Evolutionary conservation across 53 echinoderm and acorn worm species (phyloP).

Genomic region (Pentamera pediparva): DNA sequence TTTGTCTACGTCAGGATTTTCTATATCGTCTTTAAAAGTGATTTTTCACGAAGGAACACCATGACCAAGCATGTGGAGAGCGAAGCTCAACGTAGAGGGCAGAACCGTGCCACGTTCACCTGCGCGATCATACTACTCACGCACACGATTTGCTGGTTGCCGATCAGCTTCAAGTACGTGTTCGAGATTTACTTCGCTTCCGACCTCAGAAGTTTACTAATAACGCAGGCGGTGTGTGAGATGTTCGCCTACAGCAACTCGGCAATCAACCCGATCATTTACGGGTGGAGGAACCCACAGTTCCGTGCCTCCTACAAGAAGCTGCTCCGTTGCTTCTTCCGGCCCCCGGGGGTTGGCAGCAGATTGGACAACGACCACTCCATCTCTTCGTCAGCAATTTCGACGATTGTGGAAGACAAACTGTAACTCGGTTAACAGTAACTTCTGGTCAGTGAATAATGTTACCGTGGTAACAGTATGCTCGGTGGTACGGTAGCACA

Average conservation of each 20-base stretch:
- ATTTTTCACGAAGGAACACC: neutral
- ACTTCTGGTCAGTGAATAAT: no score
- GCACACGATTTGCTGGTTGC: neutral
- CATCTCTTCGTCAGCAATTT: no score
- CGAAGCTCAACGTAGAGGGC: neutral
- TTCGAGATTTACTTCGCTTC: neutral
- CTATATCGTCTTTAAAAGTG: neutral
- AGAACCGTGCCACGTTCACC: neutral
- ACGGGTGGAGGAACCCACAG: neutral
- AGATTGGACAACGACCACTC: no score
- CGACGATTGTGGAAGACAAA: no score
- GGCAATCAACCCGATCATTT: constrained; percentile 1
- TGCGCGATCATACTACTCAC: neutral
- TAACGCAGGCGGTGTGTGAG: constrained; percentile 1
- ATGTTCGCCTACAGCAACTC: neutral
- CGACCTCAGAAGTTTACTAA: neutral
- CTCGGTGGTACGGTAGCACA: no score
- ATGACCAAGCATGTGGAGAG: neutral
- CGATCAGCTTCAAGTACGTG: neutral
- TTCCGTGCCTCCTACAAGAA: neutral
- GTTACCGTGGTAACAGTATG: no score
- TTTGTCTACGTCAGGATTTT: neutral
- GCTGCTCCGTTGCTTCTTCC: neutral
- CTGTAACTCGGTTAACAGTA: no score
- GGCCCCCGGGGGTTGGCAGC: neutral